phyloP scores from a whole-genome alignment of 1,140 invertebrate species.

The Temnothorax nylanderi region DNA sequence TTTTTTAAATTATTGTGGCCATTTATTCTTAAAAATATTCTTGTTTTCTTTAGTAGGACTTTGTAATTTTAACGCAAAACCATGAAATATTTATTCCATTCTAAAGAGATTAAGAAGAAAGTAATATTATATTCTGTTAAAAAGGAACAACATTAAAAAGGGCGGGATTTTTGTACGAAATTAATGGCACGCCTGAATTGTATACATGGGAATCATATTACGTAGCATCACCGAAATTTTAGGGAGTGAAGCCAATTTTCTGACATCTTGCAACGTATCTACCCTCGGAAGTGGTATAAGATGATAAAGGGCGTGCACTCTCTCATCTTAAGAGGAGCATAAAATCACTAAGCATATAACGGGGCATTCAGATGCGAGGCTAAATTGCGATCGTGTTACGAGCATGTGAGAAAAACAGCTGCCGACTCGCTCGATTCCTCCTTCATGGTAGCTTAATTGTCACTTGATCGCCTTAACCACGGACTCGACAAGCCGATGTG shows the following conservation, averaged over 20 bases:
- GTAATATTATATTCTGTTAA: neutral
- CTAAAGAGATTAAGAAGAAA: neutral
- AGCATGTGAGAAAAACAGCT: conserved; percentile 71
- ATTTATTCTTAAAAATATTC: neutral
- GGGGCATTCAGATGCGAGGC: conserved; percentile 11
- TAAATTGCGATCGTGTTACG: conserved; percentile 71
- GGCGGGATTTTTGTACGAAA: neutral
- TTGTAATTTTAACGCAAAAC: neutral
- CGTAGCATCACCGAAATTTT: conserved; percentile 11
- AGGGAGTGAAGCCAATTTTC: conserved; percentile 24
- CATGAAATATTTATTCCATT: neutral
- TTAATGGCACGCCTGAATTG: conserved; percentile 21
- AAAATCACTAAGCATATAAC: conserved; percentile 58
- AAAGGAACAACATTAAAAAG: neutral
- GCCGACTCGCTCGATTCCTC: conserved; percentile 63
- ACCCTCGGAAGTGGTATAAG: conserved; percentile 27
- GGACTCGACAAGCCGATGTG: conserved; percentile 64
- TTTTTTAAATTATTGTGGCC: neutral
- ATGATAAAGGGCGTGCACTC: conserved; percentile 32
- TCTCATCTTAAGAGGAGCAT: conserved; percentile 43
- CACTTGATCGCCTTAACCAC: conserved; percentile 73
- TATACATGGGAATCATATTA: conserved; percentile 17
- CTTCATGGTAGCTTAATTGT: conserved; percentile 73
- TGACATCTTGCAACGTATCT: conserved; percentile 44
- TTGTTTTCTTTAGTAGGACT: neutral